Evolutionary conservation across 2,797 vertebrate genomes (phyloP), one percentile per base, ranked within the genome.

Genomic region (Oryzias dopingdopingensis): DNA sequence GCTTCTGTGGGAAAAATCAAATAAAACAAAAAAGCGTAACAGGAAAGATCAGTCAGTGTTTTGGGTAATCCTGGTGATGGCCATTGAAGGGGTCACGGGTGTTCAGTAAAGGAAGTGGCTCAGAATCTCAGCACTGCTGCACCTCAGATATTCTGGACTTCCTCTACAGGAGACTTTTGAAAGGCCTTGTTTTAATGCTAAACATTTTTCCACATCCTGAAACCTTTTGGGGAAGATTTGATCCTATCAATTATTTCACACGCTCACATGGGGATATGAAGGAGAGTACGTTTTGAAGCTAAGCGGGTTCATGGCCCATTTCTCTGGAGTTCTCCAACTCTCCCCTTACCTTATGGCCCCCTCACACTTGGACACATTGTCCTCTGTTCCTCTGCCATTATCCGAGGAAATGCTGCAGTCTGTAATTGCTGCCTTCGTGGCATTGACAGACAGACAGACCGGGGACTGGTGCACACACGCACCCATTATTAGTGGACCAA

Each of bases 381-480:
- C 52, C 52, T 67, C 80, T 84, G 76, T 80, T 76, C 65, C 69
- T 77, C 71, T 83, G 67, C 50, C 47, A 54, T 81, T 62, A 77
- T 84, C 79, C 74, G 84, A 82, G 71, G 70, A 70, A 76, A 63
- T 79, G 80, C 72, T 78, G 17, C 58, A 76, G 82, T 77, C 80
- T 83, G 81, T 91, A 90, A 92, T 91, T 90, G 86, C 86, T 85
- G 83, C 73, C 74, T 86, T 79, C 84, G 80, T 89, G 86, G 84
- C 74, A 23, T 73, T 78, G 88, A 88, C 85, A 82, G 86, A 87
- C 87, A 78, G 82, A 83, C 82, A 50, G 84, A 86, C 83, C 65
- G 82, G 77, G 83, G 87, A 92, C 91, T 91, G 87, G 82, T 91
- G 88, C 90, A 88, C 90, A 92, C 89, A 89, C 84, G 73, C 80